These are phyloP conservation scores for Pteromalus puparum DNA, from an alignment of 1,140 invertebrate species.

Conservation along the genomic window DNA sequence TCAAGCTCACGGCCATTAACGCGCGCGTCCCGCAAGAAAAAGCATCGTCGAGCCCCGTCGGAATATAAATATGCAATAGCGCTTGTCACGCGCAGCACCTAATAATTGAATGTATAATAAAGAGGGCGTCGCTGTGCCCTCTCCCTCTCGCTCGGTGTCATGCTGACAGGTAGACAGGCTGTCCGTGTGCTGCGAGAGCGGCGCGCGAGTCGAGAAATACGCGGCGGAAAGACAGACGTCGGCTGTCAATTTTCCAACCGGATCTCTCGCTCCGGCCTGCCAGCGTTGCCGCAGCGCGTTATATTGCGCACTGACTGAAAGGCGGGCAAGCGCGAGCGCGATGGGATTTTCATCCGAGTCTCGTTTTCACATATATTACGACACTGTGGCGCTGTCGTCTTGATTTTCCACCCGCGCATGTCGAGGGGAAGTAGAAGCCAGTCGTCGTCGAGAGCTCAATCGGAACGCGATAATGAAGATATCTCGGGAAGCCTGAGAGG, in stretches of 20 bases:
- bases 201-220: constrained; percentile 30
- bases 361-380: constrained; percentile 36
- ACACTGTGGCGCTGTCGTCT: not conserved
- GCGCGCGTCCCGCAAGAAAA: constrained; percentile 53
- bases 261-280: constrained; percentile 15
- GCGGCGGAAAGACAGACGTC: constrained; percentile 65
- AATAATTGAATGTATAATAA: constrained; percentile 76
- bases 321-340: too few relatives aligned
- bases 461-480: constrained; percentile 49
- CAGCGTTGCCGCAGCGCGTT: not conserved
- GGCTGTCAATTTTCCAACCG: constrained; percentile 69
- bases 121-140: constrained; percentile 69
- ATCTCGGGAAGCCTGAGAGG: not conserved
- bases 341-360: constrained; percentile 37
- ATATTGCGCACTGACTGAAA: not conserved
- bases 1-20: constrained; percentile 61
- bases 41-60: constrained; percentile 37
- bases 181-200: constrained; percentile 35
- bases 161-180: constrained; percentile 66
- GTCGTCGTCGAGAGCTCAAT: constrained; percentile 29
- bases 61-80: constrained; percentile 74
- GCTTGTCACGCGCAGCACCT: constrained; percentile 73
- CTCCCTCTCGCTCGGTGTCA: constrained; percentile 58
- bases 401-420: constrained; percentile 7
- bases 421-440: not conserved